These are phyloP conservation scores for Halcyon badia DNA, from an alignment of 2,797 vertebrate genomes.

Conservation along the genomic window DNA sequence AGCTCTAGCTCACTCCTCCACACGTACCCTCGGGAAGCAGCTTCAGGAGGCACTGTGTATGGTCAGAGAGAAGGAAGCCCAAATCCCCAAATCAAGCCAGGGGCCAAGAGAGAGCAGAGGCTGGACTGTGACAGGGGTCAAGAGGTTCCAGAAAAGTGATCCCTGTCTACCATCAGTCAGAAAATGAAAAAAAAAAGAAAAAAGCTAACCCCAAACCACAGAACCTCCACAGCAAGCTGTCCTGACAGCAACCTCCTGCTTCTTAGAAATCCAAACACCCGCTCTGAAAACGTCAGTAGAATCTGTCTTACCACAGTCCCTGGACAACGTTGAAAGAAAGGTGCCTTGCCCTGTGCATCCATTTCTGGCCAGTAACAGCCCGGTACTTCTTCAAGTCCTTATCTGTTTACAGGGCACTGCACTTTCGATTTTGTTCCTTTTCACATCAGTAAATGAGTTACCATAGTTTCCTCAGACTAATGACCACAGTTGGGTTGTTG, in stretches of 20 bases:
- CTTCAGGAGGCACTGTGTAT: background rate
- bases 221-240: background rate
- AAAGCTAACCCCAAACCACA: background rate
- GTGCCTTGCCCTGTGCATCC: background rate
- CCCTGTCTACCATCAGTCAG: background rate
- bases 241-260: background rate
- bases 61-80: background rate
- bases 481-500: background rate
- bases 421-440: background rate
- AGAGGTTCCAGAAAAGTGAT: background rate
- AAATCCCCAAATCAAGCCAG: background rate
- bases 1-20: background rate
- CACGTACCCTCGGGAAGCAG: accelerated
- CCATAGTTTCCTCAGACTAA: background rate
- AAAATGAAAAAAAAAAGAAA: background rate
- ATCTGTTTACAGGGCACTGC: background rate
- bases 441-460: background rate
- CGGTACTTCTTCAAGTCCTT: background rate
- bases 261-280: background rate
- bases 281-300: background rate
- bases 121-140: background rate
- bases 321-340: background rate
- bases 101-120: background rate
- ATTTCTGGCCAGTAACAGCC: background rate
- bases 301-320: background rate